phyloP scores from a whole-genome alignment of 2,113 vertebrate species.

The Stegastes partitus region DNA sequence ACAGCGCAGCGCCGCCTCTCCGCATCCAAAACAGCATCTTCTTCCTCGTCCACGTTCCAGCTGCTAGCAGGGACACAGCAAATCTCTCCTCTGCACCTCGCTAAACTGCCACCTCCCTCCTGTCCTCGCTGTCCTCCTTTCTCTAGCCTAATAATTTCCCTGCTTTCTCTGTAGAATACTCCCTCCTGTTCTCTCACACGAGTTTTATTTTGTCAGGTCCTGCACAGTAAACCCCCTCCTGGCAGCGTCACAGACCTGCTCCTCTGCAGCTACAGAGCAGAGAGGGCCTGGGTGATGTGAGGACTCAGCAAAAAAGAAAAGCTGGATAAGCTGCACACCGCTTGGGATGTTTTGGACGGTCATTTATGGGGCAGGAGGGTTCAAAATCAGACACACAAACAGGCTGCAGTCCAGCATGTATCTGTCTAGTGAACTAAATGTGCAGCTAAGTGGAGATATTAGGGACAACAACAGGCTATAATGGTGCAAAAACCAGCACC shows the following conservation, averaged over 20 bases:
- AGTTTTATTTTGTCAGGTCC: slow-evolving; percentile 44
- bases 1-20: slow-evolving; percentile 28
- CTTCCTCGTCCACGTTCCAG: slow-evolving; percentile 24
- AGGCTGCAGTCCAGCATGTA: background rate
- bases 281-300: slow-evolving; percentile 62
- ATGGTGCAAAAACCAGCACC: slow-evolving; percentile 3
- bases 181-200: slow-evolving; percentile 22
- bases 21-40: slow-evolving; percentile 39
- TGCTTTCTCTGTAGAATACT: slow-evolving; percentile 5
- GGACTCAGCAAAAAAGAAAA: slow-evolving; percentile 79
- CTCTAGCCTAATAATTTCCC: slow-evolving; percentile 61
- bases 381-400: background rate
- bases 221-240: background rate
- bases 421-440: background rate
- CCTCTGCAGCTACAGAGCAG: slow-evolving; percentile 61
- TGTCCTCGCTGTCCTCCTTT: slow-evolving; percentile 66
- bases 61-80: slow-evolving; percentile 49
- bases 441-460: background rate
- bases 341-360: slow-evolving; percentile 13
- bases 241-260: slow-evolving; percentile 51
- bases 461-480: background rate
- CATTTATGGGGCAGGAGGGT: background rate
- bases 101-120: slow-evolving; percentile 30
- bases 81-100: slow-evolving; percentile 37
- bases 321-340: slow-evolving; percentile 33